Base-by-base conservation (phyloP, 1,140 invertebrate genomes). In the Medauroidea extradentata region DNA sequence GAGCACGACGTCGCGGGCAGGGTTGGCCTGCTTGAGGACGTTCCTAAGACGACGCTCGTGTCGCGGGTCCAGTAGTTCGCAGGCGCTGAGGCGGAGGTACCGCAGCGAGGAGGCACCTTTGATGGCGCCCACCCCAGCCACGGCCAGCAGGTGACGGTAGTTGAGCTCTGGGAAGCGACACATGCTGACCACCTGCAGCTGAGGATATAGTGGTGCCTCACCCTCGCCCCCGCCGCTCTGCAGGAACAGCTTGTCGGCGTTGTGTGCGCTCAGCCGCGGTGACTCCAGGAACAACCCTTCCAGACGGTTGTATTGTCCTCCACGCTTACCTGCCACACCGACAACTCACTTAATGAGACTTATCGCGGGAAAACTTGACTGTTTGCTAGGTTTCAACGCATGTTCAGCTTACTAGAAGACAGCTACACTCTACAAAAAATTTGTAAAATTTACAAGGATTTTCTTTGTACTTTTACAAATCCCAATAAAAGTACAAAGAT, bases 281-380 rank as follows among this genome's bases (percentile, higher is more conserved):
- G 66, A 69, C 50, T 71, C 69, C 3, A 71, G 46, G 34, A 68
- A 69, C 2, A 71, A 7, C 2, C 66, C 66, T 39, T 64, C 59
- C 9, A 70, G 48, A 8, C 48, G 53, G 16, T 13, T 29, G 2
- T 13, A 11, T 16, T 34, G 49, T 25, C 4, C 49, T 25, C n/a
- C n/a, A n/a, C 16, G 11, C 23, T 46, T 19, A 8, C 16, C 23
- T 46, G 16, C 23, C n/a, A n/a, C n/a, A n/a, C n/a, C n/a, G n/a
- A n/a, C n/a, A n/a, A n/a, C n/a, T n/a, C n/a, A n/a, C n/a, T n/a
- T n/a, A n/a, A n/a, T n/a, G n/a, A n/a, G n/a, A n/a, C n/a, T n/a
- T n/a, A n/a, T n/a, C n/a, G n/a, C n/a, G n/a, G n/a, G n/a, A n/a
- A n/a, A n/a, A n/a, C n/a, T n/a, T n/a, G n/a, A n/a, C n/a, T n/a